These are phyloP conservation scores for Pogonomyrmex barbatus DNA, from an alignment of 1,140 invertebrate species.

Conservation along the genomic window DNA sequence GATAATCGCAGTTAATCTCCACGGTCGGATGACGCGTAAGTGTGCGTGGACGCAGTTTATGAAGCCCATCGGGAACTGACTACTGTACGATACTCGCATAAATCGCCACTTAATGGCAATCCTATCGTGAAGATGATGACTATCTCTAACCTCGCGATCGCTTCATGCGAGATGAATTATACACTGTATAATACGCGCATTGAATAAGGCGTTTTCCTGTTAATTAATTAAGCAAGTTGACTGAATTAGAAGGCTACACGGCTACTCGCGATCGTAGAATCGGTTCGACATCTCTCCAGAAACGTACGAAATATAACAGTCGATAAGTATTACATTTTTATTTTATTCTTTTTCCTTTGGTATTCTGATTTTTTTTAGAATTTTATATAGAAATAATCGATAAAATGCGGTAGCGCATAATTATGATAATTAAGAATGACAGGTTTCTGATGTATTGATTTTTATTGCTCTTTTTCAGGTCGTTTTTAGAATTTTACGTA, in stretches of 20 bases:
- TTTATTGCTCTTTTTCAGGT: background rate
- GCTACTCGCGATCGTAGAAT: background rate
- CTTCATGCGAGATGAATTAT: background rate
- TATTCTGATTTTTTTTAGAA: background rate
- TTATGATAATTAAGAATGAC: background rate
- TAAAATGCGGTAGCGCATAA: background rate
- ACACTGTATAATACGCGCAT: background rate
- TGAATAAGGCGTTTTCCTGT: background rate
- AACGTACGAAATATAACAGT: background rate
- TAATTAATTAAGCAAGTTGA: conserved; percentile 15
- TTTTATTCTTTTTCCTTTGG: background rate
- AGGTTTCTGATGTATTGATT: background rate
- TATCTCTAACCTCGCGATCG: background rate
- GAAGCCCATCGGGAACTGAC: conserved; percentile 18
- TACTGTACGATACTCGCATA: conserved; percentile 40
- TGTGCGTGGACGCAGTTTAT: conserved; percentile 30
- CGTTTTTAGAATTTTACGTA: background rate
- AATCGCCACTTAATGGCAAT: conserved; percentile 35
- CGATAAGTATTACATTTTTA: background rate
- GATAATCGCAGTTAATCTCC: conserved; percentile 37
- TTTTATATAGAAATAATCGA: background rate
- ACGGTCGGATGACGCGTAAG: background rate
- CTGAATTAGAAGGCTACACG: background rate
- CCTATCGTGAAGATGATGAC: background rate
- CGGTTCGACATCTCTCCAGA: background rate